Percentiles rank a stretch among this genome's conserved stretches.
These are phyloP conservation scores for Ailurus styani DNA, from an alignment of 2,113 vertebrate genomes.

Conservation along the genomic window DNA sequence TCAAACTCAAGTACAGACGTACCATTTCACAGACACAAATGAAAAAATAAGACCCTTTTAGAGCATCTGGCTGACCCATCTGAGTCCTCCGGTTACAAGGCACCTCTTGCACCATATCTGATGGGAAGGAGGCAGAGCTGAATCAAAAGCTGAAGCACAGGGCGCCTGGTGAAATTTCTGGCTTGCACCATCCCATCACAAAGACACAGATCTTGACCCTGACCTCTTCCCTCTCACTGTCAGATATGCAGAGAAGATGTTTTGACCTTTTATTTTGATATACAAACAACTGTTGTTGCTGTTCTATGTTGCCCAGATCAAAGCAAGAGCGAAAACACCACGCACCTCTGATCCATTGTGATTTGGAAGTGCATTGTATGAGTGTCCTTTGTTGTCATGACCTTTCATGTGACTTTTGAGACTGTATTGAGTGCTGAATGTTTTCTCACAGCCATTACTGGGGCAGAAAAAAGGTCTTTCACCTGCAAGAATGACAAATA, in stretches of 20 bases:
- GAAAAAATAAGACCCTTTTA: not conserved
- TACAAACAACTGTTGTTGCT: not conserved
- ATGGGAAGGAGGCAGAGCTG: not conserved
- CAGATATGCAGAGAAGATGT: not conserved
- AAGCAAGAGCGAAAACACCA: constrained; percentile 33
- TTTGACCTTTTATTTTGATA: constrained; percentile 8
- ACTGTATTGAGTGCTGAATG: constrained; percentile 97
- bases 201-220: not conserved
- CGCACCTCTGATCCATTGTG: constrained; percentile 91
- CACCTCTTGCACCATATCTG: not conserved
- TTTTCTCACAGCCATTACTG: constrained; percentile 96
- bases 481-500: constrained; percentile 80
- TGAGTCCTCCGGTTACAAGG: not conserved
- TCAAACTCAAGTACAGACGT: not conserved
- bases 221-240: not conserved
- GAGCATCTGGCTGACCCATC: not conserved
- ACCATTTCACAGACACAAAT: not conserved
- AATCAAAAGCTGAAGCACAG: not conserved
- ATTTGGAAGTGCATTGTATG: constrained; percentile 86
- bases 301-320: not conserved
- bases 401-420: constrained; percentile 98
- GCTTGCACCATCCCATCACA: not conserved
- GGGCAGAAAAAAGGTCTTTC: constrained; percentile 98
- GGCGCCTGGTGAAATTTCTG: not conserved
- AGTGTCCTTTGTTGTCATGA: constrained; percentile 90